Evolutionary conservation across 2,113 vertebrate genomes (phyloP), one percentile per base, ranked within the genome.

Genomic region (Leucopsar rothschildi): DNA sequence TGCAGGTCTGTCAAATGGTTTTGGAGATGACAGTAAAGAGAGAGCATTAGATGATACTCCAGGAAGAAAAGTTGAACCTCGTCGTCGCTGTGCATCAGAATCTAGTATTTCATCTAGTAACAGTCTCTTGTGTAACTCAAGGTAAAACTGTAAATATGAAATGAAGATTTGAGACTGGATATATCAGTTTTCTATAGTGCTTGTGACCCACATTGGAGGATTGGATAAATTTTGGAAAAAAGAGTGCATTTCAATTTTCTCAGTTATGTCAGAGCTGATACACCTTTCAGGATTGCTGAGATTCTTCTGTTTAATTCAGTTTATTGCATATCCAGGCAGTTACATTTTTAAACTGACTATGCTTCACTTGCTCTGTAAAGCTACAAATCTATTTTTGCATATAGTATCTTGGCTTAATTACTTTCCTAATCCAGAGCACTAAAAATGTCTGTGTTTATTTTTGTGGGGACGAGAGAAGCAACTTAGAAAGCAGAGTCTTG

Each of bases 41-140:
- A 98, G 96, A 97, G 93, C 96, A 52, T 96, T 93, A 69, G 98
- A 98, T 61, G 90, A 98, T 4, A 89, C 97, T 97, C 96, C 96
- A 9, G 97, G 97, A 79, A 97, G 98, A 96, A 98, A 98, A 56
- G 94, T 98, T 61, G 98, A 99, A 82, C 98, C 98, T 64, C 98
- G 99, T 22, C 97, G 99, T 68, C 98, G 99, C 96, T 99, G 99
- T 25, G 99, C 99, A 79, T 99, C 99, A 1, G 99, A 99, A 97
- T 99, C 99, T 79, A 99, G 99, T 97, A 98, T 99, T 96, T 99
- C 99, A 11, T 99, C 99, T 64, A 98, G 99, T 97, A 98, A 98
- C 96, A 99, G 99, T 79, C 97, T 99, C 49, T 98, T 98, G 47
- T 99, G 99, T 75, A 99, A 98, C 79, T 95, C 98, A 86, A 99